Evolutionary conservation across 2,797 vertebrate species (phyloP).

Genomic region (Hippoglossus hippoglossus): DNA sequence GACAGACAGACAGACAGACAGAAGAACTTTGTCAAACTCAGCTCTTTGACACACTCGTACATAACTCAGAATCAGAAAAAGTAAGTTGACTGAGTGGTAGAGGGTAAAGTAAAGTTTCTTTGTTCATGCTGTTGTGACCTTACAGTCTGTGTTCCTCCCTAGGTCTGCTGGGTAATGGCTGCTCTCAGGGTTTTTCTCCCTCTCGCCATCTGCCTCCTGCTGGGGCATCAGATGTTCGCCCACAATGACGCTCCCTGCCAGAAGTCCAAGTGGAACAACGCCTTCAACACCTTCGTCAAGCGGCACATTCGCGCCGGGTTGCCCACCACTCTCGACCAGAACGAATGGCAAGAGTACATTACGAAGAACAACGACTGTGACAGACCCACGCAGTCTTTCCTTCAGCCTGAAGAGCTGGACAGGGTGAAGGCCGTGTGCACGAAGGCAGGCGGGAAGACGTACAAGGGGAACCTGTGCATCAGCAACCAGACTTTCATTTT

Average conservation of each 20-base stretch:
- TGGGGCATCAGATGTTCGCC: slow-evolving; percentile 35
- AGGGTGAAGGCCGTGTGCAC: slow-evolving; percentile 77
- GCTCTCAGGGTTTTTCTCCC: slow-evolving; percentile 8
- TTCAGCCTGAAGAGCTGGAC: slow-evolving; percentile 64
- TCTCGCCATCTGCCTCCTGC: slow-evolving; percentile 50
- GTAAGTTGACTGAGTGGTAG: no score
- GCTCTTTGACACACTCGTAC: no score
- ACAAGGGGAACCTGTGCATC: slow-evolving; percentile 81
- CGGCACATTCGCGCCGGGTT: slow-evolving; percentile 47
- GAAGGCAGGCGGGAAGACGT: slow-evolving; percentile 62
- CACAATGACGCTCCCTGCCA: slow-evolving; percentile 77
- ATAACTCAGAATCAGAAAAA: no score
- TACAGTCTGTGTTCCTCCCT: no score
- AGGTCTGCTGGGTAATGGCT: slow-evolving; percentile 66
- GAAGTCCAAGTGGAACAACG: slow-evolving; percentile 68
- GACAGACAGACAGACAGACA: no score
- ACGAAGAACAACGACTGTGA: slow-evolving; percentile 60
- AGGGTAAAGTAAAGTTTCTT: no score
- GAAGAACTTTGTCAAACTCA: no score
- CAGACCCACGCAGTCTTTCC: slow-evolving; percentile 84
- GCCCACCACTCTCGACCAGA: slow-evolving; percentile 63
- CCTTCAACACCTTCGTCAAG: slow-evolving; percentile 63
- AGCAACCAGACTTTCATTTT: slow-evolving; percentile 78
- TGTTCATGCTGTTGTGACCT: neutral
- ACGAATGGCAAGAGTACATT: slow-evolving; percentile 79